Evolutionary conservation across 2,113 vertebrate genomes (phyloP), one percentile per base, ranked within the genome.

Genomic region (Hoplias malabaricus): DNA sequence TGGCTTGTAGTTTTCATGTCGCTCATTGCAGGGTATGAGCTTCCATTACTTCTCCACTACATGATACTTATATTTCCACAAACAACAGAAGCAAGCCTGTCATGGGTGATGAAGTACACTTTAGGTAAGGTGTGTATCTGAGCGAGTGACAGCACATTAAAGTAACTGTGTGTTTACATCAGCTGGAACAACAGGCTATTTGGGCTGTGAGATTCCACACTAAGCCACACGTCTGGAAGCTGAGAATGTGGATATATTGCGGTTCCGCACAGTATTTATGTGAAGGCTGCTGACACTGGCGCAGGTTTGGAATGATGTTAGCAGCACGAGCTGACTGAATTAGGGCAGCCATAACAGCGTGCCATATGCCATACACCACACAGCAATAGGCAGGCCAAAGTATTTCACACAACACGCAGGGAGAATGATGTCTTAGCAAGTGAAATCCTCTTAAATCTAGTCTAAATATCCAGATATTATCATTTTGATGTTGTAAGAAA

Each of bases 231-330:
- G 4, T 38, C 36, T 38, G 36, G 36, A 38, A 9, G 36, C 36
- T 5, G 36, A 4, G 36, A 38, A 9, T 46, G n/a, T n/a, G n/a
- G n/a, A n/a, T n/a, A n/a, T n/a, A n/a, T 13, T 5, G 19, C 16
- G 9, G 48, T 1, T 53, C 9, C 23, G n/a, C n/a, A 9, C n/a
- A n/a, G n/a, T n/a, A n/a, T n/a, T 38, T 7, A 9, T n/a, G 11
- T n/a, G 54, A 27, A 57, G 27, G 12, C 5, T 43, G 13, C 19
- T 42, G 62, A 25, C 50, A 38, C 25, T 31, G 10, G 10, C 8
- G 34, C 27, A 25, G 53, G 63, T 53, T n/a, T 33, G 36, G 19
- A 76, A 14, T 76, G 63, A 76, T 68, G 63, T 57, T 68, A 56
- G 40, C 48, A 42, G 63, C 48, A 42, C 54, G 34, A 33, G 16